phyloP scores from a whole-genome alignment of 2,113 vertebrate species.

The Myrmophylax atrothorax region DNA sequence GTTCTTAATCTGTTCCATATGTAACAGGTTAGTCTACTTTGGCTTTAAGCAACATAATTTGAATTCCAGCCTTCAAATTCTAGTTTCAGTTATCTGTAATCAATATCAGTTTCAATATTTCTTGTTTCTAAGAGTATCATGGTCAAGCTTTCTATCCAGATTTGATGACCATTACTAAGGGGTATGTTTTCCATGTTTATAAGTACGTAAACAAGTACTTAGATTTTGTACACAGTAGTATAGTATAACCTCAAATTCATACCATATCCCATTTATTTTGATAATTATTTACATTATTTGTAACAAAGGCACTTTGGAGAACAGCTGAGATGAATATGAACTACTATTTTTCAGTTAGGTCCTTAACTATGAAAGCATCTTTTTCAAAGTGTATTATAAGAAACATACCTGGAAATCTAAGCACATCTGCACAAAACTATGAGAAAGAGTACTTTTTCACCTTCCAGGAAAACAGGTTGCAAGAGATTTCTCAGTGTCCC shows the following conservation, averaged over 20 bases:
- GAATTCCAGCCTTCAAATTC: background rate
- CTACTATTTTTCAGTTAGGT: background rate
- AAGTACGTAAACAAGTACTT: background rate
- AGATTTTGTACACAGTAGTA: background rate
- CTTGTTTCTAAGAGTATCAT: background rate
- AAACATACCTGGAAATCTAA: background rate
- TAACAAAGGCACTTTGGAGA: background rate
- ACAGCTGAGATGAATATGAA: background rate
- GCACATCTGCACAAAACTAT: background rate
- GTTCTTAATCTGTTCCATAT: constrained; percentile 38
- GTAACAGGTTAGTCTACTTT: background rate
- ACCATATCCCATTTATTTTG: background rate
- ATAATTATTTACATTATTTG: background rate
- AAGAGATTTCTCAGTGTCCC: constrained; percentile 1
- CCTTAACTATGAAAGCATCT: background rate
- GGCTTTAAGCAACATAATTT: background rate
- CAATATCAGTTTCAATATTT: background rate
- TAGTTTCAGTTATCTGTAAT: background rate
- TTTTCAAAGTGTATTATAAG: background rate
- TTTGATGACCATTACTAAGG: background rate
- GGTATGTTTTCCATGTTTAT: background rate
- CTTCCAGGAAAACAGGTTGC: constrained; percentile 19
- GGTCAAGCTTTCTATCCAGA: background rate
- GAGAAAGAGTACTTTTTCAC: background rate
- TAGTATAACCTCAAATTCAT: background rate